Evolutionary conservation across 2,888 invertebrate species (phyloP).

Genomic region (Drosophila cracens): DNA sequence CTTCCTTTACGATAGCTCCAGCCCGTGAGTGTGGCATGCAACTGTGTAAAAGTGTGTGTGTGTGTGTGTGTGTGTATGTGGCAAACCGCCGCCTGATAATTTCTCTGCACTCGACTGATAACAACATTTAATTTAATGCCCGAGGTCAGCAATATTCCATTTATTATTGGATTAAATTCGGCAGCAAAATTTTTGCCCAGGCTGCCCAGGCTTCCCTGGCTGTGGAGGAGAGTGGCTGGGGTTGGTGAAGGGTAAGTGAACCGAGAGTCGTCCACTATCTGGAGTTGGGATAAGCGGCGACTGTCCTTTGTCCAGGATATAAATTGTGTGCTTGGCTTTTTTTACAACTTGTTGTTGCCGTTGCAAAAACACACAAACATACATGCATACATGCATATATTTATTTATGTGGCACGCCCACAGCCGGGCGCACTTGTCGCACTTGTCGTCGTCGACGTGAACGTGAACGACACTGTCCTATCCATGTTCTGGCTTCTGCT

Average conservation of each 20-base stretch:
- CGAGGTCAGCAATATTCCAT: slow-evolving; percentile 86
- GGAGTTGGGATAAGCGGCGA: slow-evolving; percentile 62
- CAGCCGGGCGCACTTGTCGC: slow-evolving; percentile 68
- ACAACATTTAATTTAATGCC: slow-evolving; percentile 86
- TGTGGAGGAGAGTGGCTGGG: neutral
- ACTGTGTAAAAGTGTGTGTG: slow-evolving; percentile 8
- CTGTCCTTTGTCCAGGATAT: slow-evolving; percentile 64
- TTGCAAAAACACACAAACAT: slow-evolving; percentile 5
- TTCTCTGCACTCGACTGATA: slow-evolving; percentile 85
- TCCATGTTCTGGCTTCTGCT: slow-evolving; percentile 52
- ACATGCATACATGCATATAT: slow-evolving; percentile 47
- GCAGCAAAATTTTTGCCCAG: slow-evolving; percentile 78
- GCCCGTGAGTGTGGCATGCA: slow-evolving; percentile 9
- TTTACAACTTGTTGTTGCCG: slow-evolving; percentile 48
- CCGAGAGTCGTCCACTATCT: slow-evolving; percentile 62
- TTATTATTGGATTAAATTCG: slow-evolving; percentile 85
- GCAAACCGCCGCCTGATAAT: slow-evolving; percentile 82
- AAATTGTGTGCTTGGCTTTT: slow-evolving; percentile 67
- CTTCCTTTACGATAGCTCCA: neutral
- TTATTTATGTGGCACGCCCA: slow-evolving; percentile 63
- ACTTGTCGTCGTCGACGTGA: slow-evolving; percentile 56
- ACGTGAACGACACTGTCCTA: slow-evolving; percentile 22
- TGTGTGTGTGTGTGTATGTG: slow-evolving; percentile 48
- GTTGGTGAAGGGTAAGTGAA: neutral
- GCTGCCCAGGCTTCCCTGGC: neutral